phyloP scores from a whole-genome alignment of 1,140 invertebrate species.

The Drosophila kepulauana region DNA sequence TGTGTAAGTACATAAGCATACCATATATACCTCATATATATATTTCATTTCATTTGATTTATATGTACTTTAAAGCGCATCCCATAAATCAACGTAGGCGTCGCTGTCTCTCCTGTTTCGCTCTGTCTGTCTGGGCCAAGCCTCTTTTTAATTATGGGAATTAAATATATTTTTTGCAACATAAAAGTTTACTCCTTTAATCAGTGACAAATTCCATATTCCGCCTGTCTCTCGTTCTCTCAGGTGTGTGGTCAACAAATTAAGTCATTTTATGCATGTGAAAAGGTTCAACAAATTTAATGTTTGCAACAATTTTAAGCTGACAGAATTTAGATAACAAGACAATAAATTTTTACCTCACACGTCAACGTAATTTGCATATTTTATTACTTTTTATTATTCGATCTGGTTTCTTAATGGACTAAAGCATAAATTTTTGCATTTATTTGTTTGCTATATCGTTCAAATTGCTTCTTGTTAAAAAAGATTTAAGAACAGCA shows the following conservation, averaged over 20 bases:
- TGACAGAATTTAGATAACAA: background rate
- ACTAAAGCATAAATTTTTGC: too few relatives aligned
- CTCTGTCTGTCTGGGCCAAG: slow-evolving; percentile 48
- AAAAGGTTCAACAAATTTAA: slow-evolving; percentile 1
- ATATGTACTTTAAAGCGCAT: slow-evolving; percentile 60
- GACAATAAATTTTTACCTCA: background rate
- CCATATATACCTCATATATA: slow-evolving; percentile 31
- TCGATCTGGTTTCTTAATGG: too few relatives aligned
- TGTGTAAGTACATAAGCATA: slow-evolving; percentile 24
- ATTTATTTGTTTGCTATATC: too few relatives aligned
- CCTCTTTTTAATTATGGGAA: slow-evolving; percentile 69
- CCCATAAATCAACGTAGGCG: slow-evolving; percentile 72
- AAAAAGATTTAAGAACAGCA: too few relatives aligned
- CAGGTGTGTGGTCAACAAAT: slow-evolving; percentile 35
- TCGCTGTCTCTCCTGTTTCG: slow-evolving; percentile 24
- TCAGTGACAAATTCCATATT: slow-evolving; percentile 38
- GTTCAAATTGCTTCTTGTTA: too few relatives aligned
- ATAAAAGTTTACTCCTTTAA: slow-evolving; percentile 31
- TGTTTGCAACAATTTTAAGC: background rate
- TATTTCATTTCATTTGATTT: slow-evolving; percentile 70
- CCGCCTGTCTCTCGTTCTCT: slow-evolving; percentile 2
- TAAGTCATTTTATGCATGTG: slow-evolving; percentile 31
- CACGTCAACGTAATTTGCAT: background rate
- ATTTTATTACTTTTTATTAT: background rate
- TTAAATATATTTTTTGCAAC: slow-evolving; percentile 24